A percentile compares a stretch with the other conserved stretches of the same genome.
Conservation (phyloP, 2,113 vertebrate genomes). For the Poeciliopsis occidentalis region DNA sequence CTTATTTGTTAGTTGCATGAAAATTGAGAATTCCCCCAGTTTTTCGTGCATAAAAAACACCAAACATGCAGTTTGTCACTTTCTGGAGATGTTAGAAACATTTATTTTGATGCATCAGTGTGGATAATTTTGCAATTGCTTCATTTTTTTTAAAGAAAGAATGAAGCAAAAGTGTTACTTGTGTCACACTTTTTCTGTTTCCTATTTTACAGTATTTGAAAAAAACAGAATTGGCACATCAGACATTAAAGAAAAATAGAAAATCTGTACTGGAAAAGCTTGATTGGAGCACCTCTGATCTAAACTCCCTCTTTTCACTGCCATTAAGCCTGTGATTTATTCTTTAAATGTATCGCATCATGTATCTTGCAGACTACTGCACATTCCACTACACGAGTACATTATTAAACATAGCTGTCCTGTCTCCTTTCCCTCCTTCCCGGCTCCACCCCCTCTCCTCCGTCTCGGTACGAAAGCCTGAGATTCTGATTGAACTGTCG, state of each 20-base stretch:
- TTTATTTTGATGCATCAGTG: neutral
- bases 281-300: neutral
- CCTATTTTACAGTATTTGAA: too few species aligned
- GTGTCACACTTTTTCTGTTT: neutral
- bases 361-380: conserved; percentile 48
- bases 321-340: neutral
- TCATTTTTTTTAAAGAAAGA: neutral
- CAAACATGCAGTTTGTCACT: neutral
- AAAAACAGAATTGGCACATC: neutral
- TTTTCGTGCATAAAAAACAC: neutral
- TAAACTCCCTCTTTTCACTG: neutral
- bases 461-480: conserved; percentile 18
- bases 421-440: conserved; percentile 29
- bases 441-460: conserved; percentile 8
- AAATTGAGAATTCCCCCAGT: too few species aligned
- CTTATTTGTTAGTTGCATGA: too few species aligned
- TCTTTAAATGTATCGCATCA: conserved; percentile 23
- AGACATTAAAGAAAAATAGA: neutral
- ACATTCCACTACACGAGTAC: conserved; percentile 60
- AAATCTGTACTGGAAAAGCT: neutral
- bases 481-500: conserved; percentile 73
- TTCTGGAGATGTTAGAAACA: neutral
- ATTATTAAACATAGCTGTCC: conserved; percentile 59
- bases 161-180: neutral
- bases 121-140: neutral